phyloP scores from a whole-genome alignment of 2,113 vertebrate species.

The Sigmodon hispidus region DNA sequence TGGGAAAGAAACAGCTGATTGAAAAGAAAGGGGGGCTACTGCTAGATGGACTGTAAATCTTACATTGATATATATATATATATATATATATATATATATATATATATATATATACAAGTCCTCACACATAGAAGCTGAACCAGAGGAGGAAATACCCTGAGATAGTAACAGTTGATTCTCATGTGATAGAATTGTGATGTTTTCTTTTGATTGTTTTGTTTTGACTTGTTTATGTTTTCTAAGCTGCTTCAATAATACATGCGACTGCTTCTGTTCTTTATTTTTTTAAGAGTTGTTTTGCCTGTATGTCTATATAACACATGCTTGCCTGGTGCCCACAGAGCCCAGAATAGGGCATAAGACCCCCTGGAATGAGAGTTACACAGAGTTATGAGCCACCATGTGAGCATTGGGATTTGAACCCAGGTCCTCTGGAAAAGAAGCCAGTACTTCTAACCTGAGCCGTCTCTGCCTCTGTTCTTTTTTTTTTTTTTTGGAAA shows the following conservation, averaged over 20 bases:
- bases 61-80: background rate
- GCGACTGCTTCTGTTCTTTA: background rate
- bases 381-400: background rate
- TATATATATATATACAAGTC: background rate
- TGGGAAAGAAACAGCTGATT: background rate
- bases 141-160: background rate
- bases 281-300: background rate
- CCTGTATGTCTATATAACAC: background rate
- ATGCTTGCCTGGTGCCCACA: background rate
- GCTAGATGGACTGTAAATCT: background rate
- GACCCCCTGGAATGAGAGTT: background rate
- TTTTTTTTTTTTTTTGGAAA: no score
- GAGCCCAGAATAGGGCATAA: background rate
- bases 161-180: background rate
- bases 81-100: no score
- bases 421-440: background rate
- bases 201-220: constrained; percentile 1
- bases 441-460: background rate
- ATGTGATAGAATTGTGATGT: background rate
- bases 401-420: background rate
- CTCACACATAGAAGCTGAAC: background rate
- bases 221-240: constrained; percentile 31
- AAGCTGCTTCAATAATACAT: constrained; percentile 19
- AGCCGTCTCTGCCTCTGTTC: no score
- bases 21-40: no score